These are phyloP conservation scores for Pogoniulus pusillus DNA, from an alignment of 2,797 vertebrate species.

Conservation along the genomic window DNA sequence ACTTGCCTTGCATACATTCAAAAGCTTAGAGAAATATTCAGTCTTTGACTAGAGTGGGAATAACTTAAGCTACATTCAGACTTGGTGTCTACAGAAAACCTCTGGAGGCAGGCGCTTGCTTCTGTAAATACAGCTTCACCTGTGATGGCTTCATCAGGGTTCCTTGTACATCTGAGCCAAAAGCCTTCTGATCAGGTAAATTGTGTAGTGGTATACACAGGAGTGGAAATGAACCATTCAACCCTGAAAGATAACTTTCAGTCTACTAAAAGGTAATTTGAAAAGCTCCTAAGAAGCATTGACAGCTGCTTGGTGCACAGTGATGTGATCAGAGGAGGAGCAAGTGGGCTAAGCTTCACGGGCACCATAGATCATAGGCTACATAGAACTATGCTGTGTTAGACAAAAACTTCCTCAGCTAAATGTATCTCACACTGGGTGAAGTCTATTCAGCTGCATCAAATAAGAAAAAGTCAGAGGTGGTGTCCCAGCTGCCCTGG, in stretches of 20 bases:
- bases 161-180: background rate
- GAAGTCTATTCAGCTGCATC: background rate
- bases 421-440: background rate
- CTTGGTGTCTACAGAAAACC: background rate
- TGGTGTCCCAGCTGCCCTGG: too few species aligned
- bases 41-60: background rate
- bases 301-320: background rate
- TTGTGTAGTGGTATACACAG: background rate
- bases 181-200: background rate
- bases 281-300: background rate
- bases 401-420: background rate
- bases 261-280: background rate
- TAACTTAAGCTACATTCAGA: background rate
- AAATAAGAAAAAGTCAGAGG: background rate
- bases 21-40: background rate
- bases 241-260: background rate
- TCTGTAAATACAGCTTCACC: background rate
- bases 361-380: background rate
- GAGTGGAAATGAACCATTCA: background rate
- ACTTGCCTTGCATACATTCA: background rate
- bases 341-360: background rate
- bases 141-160: background rate
- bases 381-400: background rate
- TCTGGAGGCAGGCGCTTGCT: background rate
- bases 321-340: background rate